These are phyloP conservation scores for Microctonus aethiopoides DNA, from an alignment of 2,888 invertebrate species.

Conservation along the genomic window DNA sequence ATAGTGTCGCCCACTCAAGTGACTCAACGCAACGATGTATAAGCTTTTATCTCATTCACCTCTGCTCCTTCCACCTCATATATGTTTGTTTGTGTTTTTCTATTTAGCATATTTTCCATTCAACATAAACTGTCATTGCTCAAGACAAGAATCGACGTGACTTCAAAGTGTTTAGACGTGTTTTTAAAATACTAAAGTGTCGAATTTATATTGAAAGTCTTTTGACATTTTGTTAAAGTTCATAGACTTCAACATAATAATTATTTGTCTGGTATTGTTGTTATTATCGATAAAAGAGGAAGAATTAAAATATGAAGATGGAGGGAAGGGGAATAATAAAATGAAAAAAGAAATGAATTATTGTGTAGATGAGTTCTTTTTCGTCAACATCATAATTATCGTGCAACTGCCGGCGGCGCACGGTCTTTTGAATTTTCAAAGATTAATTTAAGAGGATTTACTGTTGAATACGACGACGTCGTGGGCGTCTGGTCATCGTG, in stretches of 20 bases:
- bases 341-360: not conserved
- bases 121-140: not conserved
- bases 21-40: not conserved
- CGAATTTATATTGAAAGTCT: not conserved
- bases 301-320: not conserved
- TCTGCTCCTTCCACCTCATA: not conserved
- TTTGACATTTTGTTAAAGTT: not conserved
- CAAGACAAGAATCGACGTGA: not conserved
- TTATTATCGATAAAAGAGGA: too few relatives aligned
- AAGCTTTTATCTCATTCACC: not conserved
- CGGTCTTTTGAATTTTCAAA: not conserved
- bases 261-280: too few relatives aligned
- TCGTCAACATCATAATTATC: not conserved
- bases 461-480: not conserved
- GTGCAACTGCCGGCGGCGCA: not conserved
- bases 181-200: not conserved
- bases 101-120: too few relatives aligned
- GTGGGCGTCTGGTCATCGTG: slow-evolving; percentile 2
- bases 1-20: not conserved
- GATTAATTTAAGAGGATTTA: slow-evolving; percentile 2
- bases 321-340: not conserved
- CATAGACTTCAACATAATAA: too few relatives aligned
- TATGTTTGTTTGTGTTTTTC: not conserved
- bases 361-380: not conserved
- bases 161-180: not conserved